phyloP scores from a whole-genome alignment of 2,797 vertebrate species.

The Discoglossus pictus region DNA sequence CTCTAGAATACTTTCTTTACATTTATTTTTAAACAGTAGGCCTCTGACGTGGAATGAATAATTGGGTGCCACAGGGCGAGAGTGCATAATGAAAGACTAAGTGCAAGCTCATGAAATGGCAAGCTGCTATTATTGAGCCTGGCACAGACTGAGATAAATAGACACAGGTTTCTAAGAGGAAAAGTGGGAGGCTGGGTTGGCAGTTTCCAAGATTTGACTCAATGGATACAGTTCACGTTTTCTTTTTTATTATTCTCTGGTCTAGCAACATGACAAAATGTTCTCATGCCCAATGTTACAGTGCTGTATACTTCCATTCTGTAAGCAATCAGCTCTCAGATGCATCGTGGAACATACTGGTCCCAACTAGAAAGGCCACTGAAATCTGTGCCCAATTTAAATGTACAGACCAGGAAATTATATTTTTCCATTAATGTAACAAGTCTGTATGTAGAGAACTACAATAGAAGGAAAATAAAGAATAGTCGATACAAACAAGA shows the following conservation, averaged over 20 bases:
- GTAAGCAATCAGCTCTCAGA: not conserved
- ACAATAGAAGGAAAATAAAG: too few species aligned
- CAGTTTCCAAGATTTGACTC: not conserved
- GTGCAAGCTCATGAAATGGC: conserved; percentile 17
- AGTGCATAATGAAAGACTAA: not conserved
- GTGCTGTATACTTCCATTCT: too few species aligned
- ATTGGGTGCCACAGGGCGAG: conserved; percentile 17
- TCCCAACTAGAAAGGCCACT: not conserved
- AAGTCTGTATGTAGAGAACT: too few species aligned
- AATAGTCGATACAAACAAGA: too few species aligned
- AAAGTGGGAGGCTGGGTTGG: conserved; percentile 10
- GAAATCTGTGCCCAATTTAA: not conserved
- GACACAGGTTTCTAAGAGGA: not conserved
- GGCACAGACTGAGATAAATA: conserved; percentile 27
- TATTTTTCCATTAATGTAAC: too few species aligned
- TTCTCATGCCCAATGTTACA: not conserved
- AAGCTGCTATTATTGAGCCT: conserved; percentile 30
- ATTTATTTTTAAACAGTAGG: conserved; percentile 35
- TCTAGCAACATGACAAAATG: not conserved
- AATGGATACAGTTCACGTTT: not conserved
- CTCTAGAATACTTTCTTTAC: conserved; percentile 11
- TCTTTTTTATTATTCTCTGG: conserved; percentile 13
- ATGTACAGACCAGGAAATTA: too few species aligned
- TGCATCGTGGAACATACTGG: not conserved
- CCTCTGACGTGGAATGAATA: conserved; percentile 21